phyloP scores from a whole-genome alignment of 2,888 invertebrate species.

The Rhabditoides inermis region DNA sequence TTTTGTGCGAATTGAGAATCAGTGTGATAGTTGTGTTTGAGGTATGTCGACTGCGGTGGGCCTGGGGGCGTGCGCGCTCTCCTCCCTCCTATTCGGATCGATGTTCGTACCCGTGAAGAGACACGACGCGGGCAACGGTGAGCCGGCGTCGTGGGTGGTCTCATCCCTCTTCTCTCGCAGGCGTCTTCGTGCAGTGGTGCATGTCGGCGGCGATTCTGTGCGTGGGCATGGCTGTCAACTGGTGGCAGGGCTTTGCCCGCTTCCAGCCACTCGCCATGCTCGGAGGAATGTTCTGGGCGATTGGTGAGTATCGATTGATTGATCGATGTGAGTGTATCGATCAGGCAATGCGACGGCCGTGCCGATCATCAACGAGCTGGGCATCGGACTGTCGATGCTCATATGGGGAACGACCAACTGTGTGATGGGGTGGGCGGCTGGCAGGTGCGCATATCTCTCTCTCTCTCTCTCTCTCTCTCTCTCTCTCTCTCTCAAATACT shows the following conservation, averaged over 20 bases:
- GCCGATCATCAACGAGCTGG: slow-evolving; percentile 53
- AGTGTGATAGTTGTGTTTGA: too few species aligned
- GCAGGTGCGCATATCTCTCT: slow-evolving; percentile 14
- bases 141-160: not conserved
- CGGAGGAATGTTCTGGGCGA: slow-evolving; percentile 57
- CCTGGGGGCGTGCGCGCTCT: slow-evolving; percentile 53
- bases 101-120: slow-evolving; percentile 56
- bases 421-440: slow-evolving; percentile 48
- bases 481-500: not conserved
- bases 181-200: slow-evolving; percentile 58
- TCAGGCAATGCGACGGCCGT: slow-evolving; percentile 57
- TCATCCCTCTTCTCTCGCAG: slow-evolving; percentile 34
- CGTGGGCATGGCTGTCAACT: slow-evolving; percentile 52
- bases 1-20: too few species aligned
- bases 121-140: slow-evolving; percentile 54
- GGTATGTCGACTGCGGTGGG: slow-evolving; percentile 47
- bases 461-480: not conserved
- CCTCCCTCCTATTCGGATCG: slow-evolving; percentile 56
- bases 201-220: slow-evolving; percentile 54
- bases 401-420: slow-evolving; percentile 57
- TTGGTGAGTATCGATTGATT: slow-evolving; percentile 49
- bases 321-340: slow-evolving; percentile 1
- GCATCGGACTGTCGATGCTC: slow-evolving; percentile 54
- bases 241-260: slow-evolving; percentile 50
- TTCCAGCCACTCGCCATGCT: slow-evolving; percentile 57